Percentiles rank a stretch among this genome's conserved stretches.
Conservation (phyloP, 35 echinoderm and acorn worm species). For the Heliocidaris erythrogramma region DNA sequence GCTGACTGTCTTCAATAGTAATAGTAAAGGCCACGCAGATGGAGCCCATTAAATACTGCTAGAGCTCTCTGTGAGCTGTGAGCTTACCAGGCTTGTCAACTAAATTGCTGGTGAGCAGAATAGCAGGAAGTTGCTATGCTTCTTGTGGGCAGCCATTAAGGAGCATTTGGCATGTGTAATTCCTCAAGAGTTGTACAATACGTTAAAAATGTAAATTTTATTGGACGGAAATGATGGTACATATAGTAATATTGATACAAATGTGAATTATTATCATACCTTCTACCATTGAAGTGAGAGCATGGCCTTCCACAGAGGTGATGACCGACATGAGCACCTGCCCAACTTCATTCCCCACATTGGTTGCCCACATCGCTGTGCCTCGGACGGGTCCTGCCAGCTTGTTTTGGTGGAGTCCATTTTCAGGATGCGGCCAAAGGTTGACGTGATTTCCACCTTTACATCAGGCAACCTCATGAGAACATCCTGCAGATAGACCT, state of each 20-base stretch:
- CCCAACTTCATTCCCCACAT: conserved; percentile 56
- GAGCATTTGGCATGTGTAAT: neutral
- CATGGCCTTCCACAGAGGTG: conserved; percentile 50
- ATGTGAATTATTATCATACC: neutral
- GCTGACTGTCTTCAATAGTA: no score
- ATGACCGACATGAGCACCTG: conserved; percentile 59
- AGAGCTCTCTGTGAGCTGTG: no score
- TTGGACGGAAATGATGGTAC: neutral
- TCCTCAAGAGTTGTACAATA: neutral
- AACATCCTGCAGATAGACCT: conserved; percentile 48
- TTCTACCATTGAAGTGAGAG: neutral
- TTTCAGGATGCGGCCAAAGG: conserved; percentile 59
- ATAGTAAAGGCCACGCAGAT: no score
- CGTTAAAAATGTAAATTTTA: neutral
- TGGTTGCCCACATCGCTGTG: conserved; percentile 54
- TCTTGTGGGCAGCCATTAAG: neutral
- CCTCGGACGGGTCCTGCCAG: conserved; percentile 28
- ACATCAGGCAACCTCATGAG: conserved; percentile 38
- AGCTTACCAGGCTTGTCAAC: no score
- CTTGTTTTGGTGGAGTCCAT: conserved; percentile 50
- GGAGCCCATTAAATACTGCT: no score
- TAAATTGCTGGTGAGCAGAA: no score
- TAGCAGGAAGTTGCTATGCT: no score
- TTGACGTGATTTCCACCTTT: conserved; percentile 55
- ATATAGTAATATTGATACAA: conserved; percentile 20